Base-by-base conservation (phyloP, 37 sponge, comb jelly and placozoan genomes). In the Geodia barretti region DNA sequence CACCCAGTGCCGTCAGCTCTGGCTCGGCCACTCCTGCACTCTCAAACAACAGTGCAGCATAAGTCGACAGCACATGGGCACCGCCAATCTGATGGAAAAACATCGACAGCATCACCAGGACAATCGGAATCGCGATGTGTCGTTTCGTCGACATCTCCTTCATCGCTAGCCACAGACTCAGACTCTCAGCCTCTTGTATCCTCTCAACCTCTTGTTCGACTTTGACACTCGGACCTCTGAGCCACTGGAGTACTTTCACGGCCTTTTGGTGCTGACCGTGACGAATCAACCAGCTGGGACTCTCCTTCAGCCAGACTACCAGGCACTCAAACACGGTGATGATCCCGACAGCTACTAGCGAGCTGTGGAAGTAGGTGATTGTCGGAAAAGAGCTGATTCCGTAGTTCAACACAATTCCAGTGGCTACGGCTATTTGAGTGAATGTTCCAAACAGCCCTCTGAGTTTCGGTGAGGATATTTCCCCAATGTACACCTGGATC, bases 201-300 rank as follows among this genome's bases (percentile, higher is more conserved):
- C 54, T 42, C 0, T 26, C 29, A 9, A 76, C 60, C 72, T 93
- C 94, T 14, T 79, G 36, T 3, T 59, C 47, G 54, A 78, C 72
- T 11, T 75, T 39, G 39, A 54, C 70, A 5, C 62, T 25, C 20
- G 61, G 69, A 8, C 94, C 94, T 34, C 94, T 41, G 31, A 93
- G 76, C 28, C 37, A 79, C 68, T 54, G 43, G 3, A 92, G 79
- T 39, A 68, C 79, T 23, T 19, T 31, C 39, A 69, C 38, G 24
- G 86, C 79, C 37, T 75, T 37, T 21, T 38, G 26, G 24, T 38
- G n/a, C n/a, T 72, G 74, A 3, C 80, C 84, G 1, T 93, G 62
- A 9, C 26, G 64, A 26, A 93, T 60, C 32, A 90, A 76, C 83
- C 81, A 89, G 30, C 87, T 71, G 0, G 94, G 94, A 8, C 84